Evolutionary conservation across 2,888 invertebrate genomes (phyloP).

Genomic region (Bursaphelenchus okinawaensis): DNA sequence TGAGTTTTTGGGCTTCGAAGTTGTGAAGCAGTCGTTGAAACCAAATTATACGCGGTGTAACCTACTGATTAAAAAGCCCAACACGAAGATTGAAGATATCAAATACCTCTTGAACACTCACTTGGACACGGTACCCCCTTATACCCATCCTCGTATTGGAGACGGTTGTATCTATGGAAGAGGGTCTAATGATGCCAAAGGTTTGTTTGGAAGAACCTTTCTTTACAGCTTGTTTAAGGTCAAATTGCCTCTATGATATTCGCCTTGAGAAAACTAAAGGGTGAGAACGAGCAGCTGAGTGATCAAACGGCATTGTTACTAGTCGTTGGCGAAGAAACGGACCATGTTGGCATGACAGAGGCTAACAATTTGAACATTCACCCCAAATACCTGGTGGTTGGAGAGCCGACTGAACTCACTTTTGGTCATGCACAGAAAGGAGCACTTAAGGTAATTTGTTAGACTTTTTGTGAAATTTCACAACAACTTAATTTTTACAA

Average conservation of each 20-base stretch:
- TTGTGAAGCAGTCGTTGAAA: conserved; percentile 29
- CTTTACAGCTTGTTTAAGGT: conserved; percentile 26
- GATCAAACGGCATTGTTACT: conserved; percentile 45
- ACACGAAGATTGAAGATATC: conserved; percentile 11
- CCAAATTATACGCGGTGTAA: conserved; percentile 31
- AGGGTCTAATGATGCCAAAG: conserved; percentile 54
- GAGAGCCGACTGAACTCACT: conserved; percentile 54
- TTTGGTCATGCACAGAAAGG: conserved; percentile 53
- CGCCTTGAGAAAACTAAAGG: conserved; percentile 37
- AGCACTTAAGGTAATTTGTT: conserved; percentile 43
- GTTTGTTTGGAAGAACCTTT: conserved; percentile 12
- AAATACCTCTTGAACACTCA: conserved; percentile 50
- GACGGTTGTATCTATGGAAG: conserved; percentile 45
- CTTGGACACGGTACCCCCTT: conserved; percentile 56
- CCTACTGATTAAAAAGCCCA: conserved; percentile 30
- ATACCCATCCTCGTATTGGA: conserved; percentile 37
- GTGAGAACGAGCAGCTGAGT: conserved; percentile 32
- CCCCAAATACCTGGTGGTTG: conserved; percentile 50
- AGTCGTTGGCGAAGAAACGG: conserved; percentile 53
- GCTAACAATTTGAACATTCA: conserved; percentile 41
- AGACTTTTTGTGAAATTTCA: background rate
- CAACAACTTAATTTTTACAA: conserved; percentile 1
- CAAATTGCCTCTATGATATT: conserved; percentile 51
- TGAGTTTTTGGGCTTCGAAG: conserved; percentile 34
- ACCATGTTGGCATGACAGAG: conserved; percentile 50